Evolutionary conservation across 2,888 invertebrate species (phyloP).

Genomic region (Drepana falcataria): DNA sequence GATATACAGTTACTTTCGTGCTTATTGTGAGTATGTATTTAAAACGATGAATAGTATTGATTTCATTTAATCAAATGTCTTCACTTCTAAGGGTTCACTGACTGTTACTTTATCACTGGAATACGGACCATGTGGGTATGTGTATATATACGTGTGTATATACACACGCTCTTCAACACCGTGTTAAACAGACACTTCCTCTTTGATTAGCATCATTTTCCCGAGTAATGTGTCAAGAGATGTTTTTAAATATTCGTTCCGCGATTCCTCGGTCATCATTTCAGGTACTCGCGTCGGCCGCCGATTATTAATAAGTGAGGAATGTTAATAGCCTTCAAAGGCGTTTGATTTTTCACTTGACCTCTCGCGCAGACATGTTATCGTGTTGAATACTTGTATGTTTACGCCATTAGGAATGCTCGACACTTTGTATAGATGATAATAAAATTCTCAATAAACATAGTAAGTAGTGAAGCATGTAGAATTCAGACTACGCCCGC

Average conservation of each 20-base stretch:
- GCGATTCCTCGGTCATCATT: constrained; percentile 39
- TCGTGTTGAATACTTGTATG: constrained; percentile 38
- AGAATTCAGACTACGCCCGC: constrained; percentile 38
- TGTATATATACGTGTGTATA: too few species aligned
- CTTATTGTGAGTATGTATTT: too few species aligned
- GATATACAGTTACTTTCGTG: too few species aligned
- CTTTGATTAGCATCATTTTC: constrained; percentile 2
- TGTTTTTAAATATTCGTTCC: constrained; percentile 27
- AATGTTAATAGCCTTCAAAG: constrained; percentile 51
- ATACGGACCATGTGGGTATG: too few species aligned
- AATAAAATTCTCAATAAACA: constrained; percentile 50
- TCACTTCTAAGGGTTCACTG: too few species aligned
- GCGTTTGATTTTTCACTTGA: constrained; percentile 50
- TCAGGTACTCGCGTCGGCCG: constrained; percentile 25
- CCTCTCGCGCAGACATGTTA: constrained; percentile 38
- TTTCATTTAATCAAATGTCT: too few species aligned
- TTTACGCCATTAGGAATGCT: constrained; percentile 38
- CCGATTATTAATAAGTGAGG: constrained; percentile 47
- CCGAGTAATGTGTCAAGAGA: neutral
- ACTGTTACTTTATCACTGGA: too few species aligned
- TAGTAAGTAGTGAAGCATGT: constrained; percentile 25
- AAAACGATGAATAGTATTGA: too few species aligned
- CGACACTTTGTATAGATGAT: constrained; percentile 34
- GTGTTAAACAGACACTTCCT: neutral
- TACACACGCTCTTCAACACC: neutral